A percentile compares a stretch with the other conserved stretches of the same genome.
These are phyloP conservation scores for Sceloporus tristichus DNA, from an alignment of 2,113 vertebrate genomes.

Conservation along the genomic window DNA sequence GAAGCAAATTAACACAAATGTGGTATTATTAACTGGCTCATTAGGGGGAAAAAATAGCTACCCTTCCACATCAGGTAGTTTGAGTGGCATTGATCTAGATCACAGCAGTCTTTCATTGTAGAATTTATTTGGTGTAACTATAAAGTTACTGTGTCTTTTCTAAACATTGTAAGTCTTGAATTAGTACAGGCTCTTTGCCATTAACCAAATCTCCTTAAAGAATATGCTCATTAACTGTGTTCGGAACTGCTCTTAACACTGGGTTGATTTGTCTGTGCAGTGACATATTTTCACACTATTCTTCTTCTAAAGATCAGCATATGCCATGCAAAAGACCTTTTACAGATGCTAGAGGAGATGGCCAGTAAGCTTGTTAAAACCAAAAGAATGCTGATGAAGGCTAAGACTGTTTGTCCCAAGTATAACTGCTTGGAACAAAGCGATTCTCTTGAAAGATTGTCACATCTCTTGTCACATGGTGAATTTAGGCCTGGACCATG, in stretches of 20 bases:
- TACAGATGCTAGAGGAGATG: neutral
- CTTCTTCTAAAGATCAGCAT: slow-evolving; percentile 6
- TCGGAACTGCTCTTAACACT: slow-evolving; percentile 6
- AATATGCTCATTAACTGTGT: neutral
- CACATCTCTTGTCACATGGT: neutral
- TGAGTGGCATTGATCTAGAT: neutral
- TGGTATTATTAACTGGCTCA: too few relatives aligned
- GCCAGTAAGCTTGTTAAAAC: slow-evolving; percentile 4
- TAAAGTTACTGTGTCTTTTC: slow-evolving; percentile 6
- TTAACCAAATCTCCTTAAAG: neutral
- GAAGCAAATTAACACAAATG: too few relatives aligned
- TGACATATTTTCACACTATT: neutral
- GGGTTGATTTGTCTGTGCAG: slow-evolving; percentile 13
- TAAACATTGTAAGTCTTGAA: neutral
- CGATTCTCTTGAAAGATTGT: neutral
- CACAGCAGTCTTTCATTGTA: neutral
- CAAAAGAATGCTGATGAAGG: neutral
- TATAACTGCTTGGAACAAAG: neutral
- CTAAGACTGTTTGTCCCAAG: neutral
- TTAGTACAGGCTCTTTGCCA: neutral
- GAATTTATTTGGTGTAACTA: neutral
- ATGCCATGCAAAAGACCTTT: neutral
- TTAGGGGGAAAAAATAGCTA: too few relatives aligned
- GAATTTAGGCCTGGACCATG: neutral
- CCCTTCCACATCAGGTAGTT: too few relatives aligned